Base-by-base conservation (phyloP, 2,797 vertebrate species). In the Enteromius fasciolatus region DNA sequence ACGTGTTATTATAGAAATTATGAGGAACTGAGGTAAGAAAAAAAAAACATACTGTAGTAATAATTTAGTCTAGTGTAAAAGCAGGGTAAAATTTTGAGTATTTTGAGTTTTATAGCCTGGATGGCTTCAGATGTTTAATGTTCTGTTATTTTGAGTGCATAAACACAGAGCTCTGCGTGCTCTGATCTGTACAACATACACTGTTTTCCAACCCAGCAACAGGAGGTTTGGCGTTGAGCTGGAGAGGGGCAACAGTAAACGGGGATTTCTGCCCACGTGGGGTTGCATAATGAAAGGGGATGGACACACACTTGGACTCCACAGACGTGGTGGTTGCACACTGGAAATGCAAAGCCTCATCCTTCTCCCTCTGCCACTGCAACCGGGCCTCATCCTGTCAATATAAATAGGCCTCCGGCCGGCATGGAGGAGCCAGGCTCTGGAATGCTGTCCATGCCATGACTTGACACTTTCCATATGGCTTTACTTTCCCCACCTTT, bases 341-440 rank as follows among this genome's bases (percentile, higher is more conserved):
- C 66, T 85, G 73, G 33, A 81, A 69, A 80, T 23, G 63, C 68
- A 36, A 57, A 64, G n/a, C 68, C 69, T 67, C 52, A 33, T 72
- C 57, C 67, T 50, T 77, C 67, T 48, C 54, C 33, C 70, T 80
- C 77, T 68, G 39, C 33, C 59, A 57, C 50, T 83, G 79, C 74
- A 87, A 88, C 77, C 87, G 89, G 88, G 90, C 91, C 92, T 93
- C 90, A 81, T 87, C 88, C 86, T 86, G 12, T 66, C 86, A 91
- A 89, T 94, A 95, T 94, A 93, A 95, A 94, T 95, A 95, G 94
- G 91, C 74, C 89, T 87, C 57, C 69, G 84, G 57, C 61, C 48
- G 90, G 91, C 91, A 86, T 84, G 87, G 89, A 92, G 92, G 92
- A 94, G 92, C 92, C 92, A 89, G 81, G 88, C 86, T 39, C 84